Evolutionary conservation across 23 tunicate genomes (phyloP), one percentile per base, ranked within the genome.

Genomic region (Diplosoma virens): DNA sequence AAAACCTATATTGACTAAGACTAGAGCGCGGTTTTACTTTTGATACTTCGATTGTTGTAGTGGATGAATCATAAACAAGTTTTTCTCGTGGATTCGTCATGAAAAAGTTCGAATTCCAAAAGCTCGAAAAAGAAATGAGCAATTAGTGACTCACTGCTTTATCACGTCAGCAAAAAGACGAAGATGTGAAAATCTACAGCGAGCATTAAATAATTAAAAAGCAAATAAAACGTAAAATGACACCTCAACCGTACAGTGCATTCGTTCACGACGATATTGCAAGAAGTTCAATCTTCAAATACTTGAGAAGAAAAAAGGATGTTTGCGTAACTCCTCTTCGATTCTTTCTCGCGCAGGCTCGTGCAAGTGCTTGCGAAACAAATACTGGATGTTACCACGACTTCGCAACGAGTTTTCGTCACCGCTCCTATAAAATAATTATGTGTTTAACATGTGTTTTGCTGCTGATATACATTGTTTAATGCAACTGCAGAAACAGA

Each of bases 351-450:
- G 80, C 3, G 84, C 76, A 20, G 97, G 97, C 25, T 80, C 79
- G 9, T 81, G 84, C 63, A 92, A 34, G 71, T 81, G 85, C 41
- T 77, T 71, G n/a, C 54, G 82, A 56, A 92, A 92, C 58, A 92
- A 33, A 46, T 92, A 89, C 55, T 92, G 97, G 45, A 92, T 83
- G 0, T 87, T 92, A 47, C 87, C 80, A 22, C 97, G 56, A 21
- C 79, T 52, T 14, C 45, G 52, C 0, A 32, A 24, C 7, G 24
- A 60, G 18, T 48, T 25, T 50, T 84, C 79, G 4, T 31, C 63
- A 3, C 33, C 33, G 76, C 54, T 73, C 30, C 86, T 69, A 31
- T 7, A 7, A 41, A 14, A 41, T 14, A 41, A 41, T 14, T 14
- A 41, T n/a, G n/a, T n/a, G n/a, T n/a, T n/a, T n/a, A n/a, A n/a